Evolutionary conservation across 2,113 vertebrate genomes (phyloP).

Genomic region (Symphodus melops): DNA sequence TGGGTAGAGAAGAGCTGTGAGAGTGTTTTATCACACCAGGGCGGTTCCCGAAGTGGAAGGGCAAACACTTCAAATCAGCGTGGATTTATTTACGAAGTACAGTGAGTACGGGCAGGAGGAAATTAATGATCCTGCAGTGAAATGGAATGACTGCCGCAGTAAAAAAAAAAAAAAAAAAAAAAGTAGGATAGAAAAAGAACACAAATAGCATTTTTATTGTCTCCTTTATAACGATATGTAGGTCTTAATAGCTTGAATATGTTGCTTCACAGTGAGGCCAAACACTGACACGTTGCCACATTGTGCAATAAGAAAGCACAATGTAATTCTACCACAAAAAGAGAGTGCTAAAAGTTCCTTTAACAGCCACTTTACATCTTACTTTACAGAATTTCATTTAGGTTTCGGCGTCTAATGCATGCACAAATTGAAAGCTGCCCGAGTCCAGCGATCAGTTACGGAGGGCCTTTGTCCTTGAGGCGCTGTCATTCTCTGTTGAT

Average conservation of each 20-base stretch:
- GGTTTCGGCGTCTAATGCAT: slow-evolving; percentile 14
- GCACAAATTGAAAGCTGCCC: slow-evolving; percentile 4
- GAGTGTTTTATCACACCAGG: not conserved
- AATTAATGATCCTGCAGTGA: slow-evolving; percentile 16
- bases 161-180: no score
- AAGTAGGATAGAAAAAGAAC: not conserved
- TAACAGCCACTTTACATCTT: slow-evolving; percentile 32
- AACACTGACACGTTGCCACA: not conserved
- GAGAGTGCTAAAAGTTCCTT: not conserved
- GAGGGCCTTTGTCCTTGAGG: slow-evolving; percentile 34
- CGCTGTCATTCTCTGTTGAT: slow-evolving; percentile 47
- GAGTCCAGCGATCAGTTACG: slow-evolving; percentile 1
- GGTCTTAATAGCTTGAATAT: not conserved
- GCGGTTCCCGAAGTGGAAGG: not conserved
- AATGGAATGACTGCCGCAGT: not conserved
- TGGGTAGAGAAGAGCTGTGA: not conserved
- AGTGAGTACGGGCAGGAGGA: not conserved
- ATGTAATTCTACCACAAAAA: not conserved
- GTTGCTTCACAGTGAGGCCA: not conserved
- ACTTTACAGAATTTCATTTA: not conserved
- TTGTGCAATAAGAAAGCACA: not conserved
- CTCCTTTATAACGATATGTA: not conserved
- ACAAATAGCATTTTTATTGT: slow-evolving; percentile 11
- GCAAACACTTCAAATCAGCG: slow-evolving; percentile 9
- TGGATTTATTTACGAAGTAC: slow-evolving; percentile 4